A percentile compares a stretch with the other conserved stretches of the same genome.
phyloP scores from a whole-genome alignment of 2,113 vertebrate species.

The Sebastes schlegelii region DNA sequence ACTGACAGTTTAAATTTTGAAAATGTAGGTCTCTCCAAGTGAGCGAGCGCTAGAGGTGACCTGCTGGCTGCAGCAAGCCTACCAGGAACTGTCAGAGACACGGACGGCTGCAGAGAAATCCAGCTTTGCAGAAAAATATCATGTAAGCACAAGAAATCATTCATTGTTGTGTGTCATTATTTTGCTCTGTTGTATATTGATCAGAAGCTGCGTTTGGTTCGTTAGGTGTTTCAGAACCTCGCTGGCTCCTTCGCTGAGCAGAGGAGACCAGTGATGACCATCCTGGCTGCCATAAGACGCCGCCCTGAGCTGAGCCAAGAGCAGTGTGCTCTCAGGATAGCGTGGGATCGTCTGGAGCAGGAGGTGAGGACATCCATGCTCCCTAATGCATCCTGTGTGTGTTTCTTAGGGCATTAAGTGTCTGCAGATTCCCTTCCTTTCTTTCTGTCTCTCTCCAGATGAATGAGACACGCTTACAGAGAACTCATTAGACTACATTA shows the following conservation, averaged over 20 bases:
- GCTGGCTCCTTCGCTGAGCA: slow-evolving; percentile 51
- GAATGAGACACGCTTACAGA: background rate
- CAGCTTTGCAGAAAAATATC: slow-evolving; percentile 58
- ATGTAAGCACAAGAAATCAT: slow-evolving; percentile 30
- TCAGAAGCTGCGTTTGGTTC: background rate
- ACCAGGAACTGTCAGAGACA: slow-evolving; percentile 49
- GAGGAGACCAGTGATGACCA: slow-evolving; percentile 53
- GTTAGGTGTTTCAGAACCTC: slow-evolving; percentile 54
- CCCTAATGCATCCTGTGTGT: background rate
- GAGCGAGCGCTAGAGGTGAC: slow-evolving; percentile 52
- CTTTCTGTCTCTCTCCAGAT: background rate
- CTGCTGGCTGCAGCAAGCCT: slow-evolving; percentile 58
- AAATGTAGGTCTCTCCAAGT: slow-evolving; percentile 40
- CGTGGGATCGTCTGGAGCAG: slow-evolving; percentile 55
- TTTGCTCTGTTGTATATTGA: background rate
- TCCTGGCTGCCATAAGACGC: slow-evolving; percentile 40
- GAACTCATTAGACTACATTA: background rate
- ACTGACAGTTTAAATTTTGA: background rate
- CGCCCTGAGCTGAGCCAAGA: slow-evolving; percentile 49
- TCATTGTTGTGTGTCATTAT: background rate
- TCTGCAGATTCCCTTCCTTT: background rate
- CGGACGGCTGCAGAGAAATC: slow-evolving; percentile 31
- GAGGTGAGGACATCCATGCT: slow-evolving; percentile 37
- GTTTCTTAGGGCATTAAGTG: too few relatives aligned
- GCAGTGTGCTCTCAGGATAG: slow-evolving; percentile 38